Percentiles rank a stretch among this genome's conserved stretches.
phyloP scores from a whole-genome alignment of 2,888 invertebrate species.

The Coleophora deauratella region DNA sequence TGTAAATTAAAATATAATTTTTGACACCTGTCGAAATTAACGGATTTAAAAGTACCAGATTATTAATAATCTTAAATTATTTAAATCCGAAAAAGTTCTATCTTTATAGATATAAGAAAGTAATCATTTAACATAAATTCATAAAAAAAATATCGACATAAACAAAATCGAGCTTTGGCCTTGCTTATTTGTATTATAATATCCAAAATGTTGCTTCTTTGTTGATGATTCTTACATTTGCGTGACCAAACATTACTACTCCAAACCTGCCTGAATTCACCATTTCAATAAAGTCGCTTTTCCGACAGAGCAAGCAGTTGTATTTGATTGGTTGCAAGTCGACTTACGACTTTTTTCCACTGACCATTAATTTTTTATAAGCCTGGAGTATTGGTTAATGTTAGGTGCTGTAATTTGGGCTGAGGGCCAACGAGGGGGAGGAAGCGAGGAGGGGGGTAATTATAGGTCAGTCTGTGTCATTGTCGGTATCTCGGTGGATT shows the following conservation, averaged over 20 bases:
- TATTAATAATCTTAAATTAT: no score
- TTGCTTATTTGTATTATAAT: no score
- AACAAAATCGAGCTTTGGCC: no score
- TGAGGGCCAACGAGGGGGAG: constrained; percentile 14
- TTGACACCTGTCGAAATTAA: no score
- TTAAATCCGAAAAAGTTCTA: no score
- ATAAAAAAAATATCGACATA: no score
- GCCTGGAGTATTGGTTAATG: constrained; percentile 62
- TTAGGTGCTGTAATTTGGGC: constrained; percentile 59
- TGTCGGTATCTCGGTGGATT: constrained; percentile 52
- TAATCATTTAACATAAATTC: no score
- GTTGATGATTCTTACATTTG: constrained; percentile 12
- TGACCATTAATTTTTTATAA: constrained; percentile 52
- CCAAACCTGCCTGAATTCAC: not conserved
- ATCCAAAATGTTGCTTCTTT: constrained; percentile 9
- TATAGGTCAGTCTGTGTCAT: constrained; percentile 66
- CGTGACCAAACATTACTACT: constrained; percentile 2
- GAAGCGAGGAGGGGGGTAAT: constrained; percentile 51
- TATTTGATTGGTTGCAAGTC: constrained; percentile 44
- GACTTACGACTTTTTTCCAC: constrained; percentile 49
- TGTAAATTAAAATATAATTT: no score
- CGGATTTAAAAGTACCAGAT: no score
- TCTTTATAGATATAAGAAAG: no score
- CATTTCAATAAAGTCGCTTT: not conserved
- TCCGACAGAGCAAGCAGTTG: constrained; percentile 19